phyloP scores from a whole-genome alignment of 2,113 vertebrate species.

The Cairina moschata region DNA sequence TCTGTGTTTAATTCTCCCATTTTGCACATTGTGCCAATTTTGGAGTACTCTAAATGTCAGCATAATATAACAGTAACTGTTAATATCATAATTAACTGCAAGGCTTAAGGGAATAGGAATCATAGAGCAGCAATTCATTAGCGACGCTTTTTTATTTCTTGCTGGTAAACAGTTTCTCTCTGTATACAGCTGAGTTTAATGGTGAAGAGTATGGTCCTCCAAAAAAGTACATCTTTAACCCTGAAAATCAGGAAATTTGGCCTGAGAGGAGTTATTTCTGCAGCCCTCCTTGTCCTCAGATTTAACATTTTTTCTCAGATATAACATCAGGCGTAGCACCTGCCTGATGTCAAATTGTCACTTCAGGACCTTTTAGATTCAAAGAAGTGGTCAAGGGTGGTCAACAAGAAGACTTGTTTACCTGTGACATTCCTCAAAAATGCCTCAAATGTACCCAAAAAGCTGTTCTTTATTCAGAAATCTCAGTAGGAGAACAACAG shows the following conservation, averaged over 20 bases:
- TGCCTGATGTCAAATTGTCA: not conserved
- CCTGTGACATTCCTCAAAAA: not conserved
- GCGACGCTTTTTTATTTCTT: not conserved
- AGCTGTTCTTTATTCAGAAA: not conserved
- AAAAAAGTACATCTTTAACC: not conserved
- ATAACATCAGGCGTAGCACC: not conserved
- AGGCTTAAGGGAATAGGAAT: constrained; percentile 29
- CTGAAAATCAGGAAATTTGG: not conserved
- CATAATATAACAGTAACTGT: not conserved
- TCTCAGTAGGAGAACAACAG: not conserved
- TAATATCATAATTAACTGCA: constrained; percentile 50
- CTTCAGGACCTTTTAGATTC: not conserved
- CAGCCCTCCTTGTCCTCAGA: not conserved
- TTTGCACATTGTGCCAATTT: not conserved
- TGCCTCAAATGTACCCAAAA: not conserved
- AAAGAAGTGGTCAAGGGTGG: not conserved
- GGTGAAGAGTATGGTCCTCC: not conserved
- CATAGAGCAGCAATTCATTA: constrained; percentile 28
- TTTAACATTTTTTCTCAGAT: not conserved
- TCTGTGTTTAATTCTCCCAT: not conserved
- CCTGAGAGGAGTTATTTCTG: not conserved
- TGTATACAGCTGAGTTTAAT: not conserved
- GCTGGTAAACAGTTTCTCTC: not conserved
- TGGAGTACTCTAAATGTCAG: constrained; percentile 30
- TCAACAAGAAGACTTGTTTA: not conserved